phyloP scores from a whole-genome alignment of 2,797 vertebrate genomes.

The Acrossocheilus wenchowensis region DNA sequence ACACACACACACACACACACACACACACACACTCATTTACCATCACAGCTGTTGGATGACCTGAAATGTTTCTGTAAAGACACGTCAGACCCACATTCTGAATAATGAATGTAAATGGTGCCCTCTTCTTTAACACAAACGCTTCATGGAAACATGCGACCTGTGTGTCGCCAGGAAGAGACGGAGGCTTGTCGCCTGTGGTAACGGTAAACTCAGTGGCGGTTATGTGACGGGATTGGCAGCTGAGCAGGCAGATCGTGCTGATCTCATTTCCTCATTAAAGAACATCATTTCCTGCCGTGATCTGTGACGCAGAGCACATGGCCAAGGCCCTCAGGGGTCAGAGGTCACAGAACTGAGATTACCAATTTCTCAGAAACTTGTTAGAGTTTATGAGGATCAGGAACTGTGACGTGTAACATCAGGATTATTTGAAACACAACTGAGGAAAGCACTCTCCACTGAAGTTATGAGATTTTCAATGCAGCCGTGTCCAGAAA shows the following conservation, averaged over 20 bases:
- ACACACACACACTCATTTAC: conserved; percentile 51
- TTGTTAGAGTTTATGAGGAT: conserved; percentile 6
- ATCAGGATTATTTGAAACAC: neutral
- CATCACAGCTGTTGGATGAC: conserved; percentile 41
- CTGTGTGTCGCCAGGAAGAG: neutral
- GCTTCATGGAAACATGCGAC: neutral
- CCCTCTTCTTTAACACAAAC: neutral
- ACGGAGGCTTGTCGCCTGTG: neutral
- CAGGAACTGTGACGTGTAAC: neutral
- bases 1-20: conserved; percentile 48
- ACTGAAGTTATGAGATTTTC: neutral
- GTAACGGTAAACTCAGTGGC: neutral
- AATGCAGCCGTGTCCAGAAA: neutral
- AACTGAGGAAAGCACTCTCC: neutral
- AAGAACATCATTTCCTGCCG: conserved; percentile 67
- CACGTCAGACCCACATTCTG: neutral
- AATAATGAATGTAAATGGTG: neutral
- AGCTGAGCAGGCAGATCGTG: neutral
- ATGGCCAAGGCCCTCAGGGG: neutral
- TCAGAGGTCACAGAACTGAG: conserved; percentile 11
- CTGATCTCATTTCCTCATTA: conserved; percentile 37
- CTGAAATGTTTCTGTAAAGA: neutral
- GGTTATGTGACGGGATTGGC: conserved; percentile 32
- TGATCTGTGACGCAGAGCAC: conserved; percentile 32
- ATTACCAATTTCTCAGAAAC: conserved; percentile 30